These are phyloP conservation scores for Phaethon lepturus DNA, from an alignment of 2,113 vertebrate genomes.

Conservation along the genomic window DNA sequence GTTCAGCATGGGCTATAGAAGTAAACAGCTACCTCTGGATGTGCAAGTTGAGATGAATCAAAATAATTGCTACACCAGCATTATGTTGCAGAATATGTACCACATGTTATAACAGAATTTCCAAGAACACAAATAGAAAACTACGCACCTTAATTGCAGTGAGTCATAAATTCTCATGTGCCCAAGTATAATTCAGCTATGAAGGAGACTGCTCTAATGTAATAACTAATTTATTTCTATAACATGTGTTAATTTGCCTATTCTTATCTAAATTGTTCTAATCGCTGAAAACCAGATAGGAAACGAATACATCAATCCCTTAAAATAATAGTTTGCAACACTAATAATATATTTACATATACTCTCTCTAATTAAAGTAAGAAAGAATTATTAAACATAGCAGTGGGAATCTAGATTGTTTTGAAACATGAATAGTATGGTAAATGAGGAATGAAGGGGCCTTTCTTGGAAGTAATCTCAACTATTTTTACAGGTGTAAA, in stretches of 20 bases:
- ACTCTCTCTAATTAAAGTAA: background rate
- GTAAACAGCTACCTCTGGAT: background rate
- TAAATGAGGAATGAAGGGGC: background rate
- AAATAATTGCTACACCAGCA: background rate
- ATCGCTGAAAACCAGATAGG: background rate
- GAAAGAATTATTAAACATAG: background rate
- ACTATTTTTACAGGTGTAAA: background rate
- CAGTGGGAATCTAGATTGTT: background rate
- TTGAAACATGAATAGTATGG: background rate
- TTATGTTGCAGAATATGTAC: background rate
- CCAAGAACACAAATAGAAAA: background rate
- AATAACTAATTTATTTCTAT: background rate
- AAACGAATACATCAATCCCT: background rate
- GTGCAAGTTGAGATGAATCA: background rate
- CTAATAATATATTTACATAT: background rate
- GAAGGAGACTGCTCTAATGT: background rate
- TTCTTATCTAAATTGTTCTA: background rate
- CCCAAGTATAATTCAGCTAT: background rate
- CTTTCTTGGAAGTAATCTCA: background rate
- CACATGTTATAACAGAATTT: background rate
- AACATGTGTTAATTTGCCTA: background rate
- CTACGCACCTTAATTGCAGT: background rate
- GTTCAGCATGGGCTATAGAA: background rate
- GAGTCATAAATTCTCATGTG: background rate
- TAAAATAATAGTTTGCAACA: background rate